A percentile compares a stretch with the other conserved stretches of the same genome.
phyloP scores from a whole-genome alignment of 2,113 vertebrate genomes.

The Malurus alboscapulatus region DNA sequence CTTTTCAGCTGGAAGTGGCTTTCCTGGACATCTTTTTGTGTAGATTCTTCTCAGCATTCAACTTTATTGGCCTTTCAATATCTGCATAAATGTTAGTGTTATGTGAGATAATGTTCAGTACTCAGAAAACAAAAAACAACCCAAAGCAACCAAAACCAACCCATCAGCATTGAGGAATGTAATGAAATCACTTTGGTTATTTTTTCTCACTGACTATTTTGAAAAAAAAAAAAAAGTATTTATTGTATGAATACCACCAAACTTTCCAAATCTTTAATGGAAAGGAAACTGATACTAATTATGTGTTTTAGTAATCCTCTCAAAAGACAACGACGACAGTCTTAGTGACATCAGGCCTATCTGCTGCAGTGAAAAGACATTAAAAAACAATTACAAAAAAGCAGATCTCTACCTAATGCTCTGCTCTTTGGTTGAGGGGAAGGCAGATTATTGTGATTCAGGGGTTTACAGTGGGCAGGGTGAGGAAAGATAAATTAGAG shows the following conservation, averaged over 20 bases:
- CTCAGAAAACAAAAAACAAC: background rate
- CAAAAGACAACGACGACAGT: background rate
- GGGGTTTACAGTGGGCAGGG: background rate
- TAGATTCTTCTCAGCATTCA: background rate
- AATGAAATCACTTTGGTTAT: background rate
- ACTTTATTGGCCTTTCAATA: background rate
- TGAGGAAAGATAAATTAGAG: background rate
- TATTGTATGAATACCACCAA: background rate
- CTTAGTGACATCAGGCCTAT: conserved; percentile 41
- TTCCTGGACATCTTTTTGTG: background rate
- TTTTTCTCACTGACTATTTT: background rate
- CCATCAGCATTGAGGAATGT: background rate
- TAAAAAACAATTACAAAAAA: conserved; percentile 50
- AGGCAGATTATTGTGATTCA: background rate
- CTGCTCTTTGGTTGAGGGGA: background rate
- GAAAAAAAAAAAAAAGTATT: background rate
- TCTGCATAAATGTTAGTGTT: conserved; percentile 5
- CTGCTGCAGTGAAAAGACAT: conserved; percentile 26
- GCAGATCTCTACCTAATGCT: conserved; percentile 30
- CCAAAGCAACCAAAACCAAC: background rate
- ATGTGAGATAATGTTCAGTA: background rate
- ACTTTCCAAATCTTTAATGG: background rate
- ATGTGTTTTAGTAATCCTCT: conserved; percentile 39
- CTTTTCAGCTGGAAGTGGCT: background rate
- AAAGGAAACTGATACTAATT: conserved; percentile 28